A percentile compares a stretch with the other conserved stretches of the same genome.
phyloP scores from a whole-genome alignment of 2,888 invertebrate genomes.

The Muscina levida region DNA sequence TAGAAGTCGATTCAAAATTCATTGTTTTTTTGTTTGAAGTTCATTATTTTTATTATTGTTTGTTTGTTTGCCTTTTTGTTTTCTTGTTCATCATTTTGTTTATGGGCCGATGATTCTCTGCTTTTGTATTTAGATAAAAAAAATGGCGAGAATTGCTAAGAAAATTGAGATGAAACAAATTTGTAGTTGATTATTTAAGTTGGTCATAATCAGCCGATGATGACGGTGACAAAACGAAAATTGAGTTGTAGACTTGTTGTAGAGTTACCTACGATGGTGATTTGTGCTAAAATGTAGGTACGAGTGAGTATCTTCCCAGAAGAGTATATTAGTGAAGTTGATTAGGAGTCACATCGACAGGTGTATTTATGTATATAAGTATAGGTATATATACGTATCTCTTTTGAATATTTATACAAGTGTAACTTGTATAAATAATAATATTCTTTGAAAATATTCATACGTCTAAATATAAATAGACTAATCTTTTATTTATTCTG shows the following conservation, averaged over 20 bases:
- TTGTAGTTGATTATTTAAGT: conserved; percentile 19
- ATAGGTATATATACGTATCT: too few relatives aligned
- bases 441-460: too few relatives aligned
- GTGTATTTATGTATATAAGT: too few relatives aligned
- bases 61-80: conserved; percentile 48
- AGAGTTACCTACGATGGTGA: conserved; percentile 9
- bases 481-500: too few relatives aligned
- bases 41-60: conserved; percentile 41
- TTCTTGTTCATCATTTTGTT: conserved; percentile 51
- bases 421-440: too few relatives aligned
- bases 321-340: too few relatives aligned
- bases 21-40: conserved; percentile 54
- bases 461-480: too few relatives aligned
- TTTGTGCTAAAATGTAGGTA: too few relatives aligned
- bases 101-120: conserved; percentile 53
- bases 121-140: conserved; percentile 49
- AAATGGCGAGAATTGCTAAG: conserved; percentile 30
- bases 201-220: conserved; percentile 20
- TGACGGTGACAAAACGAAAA: conserved; percentile 1
- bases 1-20: conserved; percentile 55
- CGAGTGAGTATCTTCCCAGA: too few relatives aligned
- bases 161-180: conserved; percentile 48
- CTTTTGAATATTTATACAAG: too few relatives aligned
- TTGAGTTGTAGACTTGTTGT: too few relatives aligned
- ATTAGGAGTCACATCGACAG: too few relatives aligned